Conservation (phyloP, 2,888 invertebrate species). For the Zelleria hepariella region DNA sequence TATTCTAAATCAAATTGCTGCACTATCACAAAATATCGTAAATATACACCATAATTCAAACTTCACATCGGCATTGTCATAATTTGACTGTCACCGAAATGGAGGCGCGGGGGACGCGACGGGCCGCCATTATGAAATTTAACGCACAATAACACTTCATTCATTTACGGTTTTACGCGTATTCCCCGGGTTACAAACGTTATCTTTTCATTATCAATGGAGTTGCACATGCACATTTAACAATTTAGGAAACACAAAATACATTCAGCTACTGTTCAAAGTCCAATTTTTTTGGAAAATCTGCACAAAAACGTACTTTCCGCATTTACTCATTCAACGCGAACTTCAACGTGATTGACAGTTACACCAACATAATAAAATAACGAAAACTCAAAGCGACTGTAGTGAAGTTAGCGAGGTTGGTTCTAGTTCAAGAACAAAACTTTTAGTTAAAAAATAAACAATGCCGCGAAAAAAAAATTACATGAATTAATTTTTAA, state of each 20-base stretch:
- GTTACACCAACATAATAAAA: not conserved
- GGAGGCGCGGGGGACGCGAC: conserved; percentile 78
- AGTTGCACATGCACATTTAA: too few relatives aligned
- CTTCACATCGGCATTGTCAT: conserved; percentile 67
- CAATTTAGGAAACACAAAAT: not conserved
- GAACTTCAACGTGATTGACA: not conserved
- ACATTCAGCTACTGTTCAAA: not conserved
- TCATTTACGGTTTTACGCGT: not conserved
- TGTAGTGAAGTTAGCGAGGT: not conserved
- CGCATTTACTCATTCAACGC: not conserved
- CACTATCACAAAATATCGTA: conserved; percentile 42
- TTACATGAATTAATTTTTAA: not conserved
- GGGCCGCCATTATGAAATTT: conserved; percentile 76
- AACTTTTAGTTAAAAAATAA: not conserved
- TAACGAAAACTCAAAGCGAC: not conserved
- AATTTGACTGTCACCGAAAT: conserved; percentile 76
- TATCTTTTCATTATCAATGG: not conserved
- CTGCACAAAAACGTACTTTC: not conserved
- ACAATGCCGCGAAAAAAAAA: not conserved
- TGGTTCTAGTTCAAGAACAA: too few relatives aligned
- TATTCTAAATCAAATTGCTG: conserved; percentile 22
- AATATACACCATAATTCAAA: conserved; percentile 56
- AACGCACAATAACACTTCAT: conserved; percentile 65
- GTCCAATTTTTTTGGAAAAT: not conserved
- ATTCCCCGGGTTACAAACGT: not conserved